Evolutionary conservation across 2,888 invertebrate genomes (phyloP).

Genomic region (Flexamia atlantica): DNA sequence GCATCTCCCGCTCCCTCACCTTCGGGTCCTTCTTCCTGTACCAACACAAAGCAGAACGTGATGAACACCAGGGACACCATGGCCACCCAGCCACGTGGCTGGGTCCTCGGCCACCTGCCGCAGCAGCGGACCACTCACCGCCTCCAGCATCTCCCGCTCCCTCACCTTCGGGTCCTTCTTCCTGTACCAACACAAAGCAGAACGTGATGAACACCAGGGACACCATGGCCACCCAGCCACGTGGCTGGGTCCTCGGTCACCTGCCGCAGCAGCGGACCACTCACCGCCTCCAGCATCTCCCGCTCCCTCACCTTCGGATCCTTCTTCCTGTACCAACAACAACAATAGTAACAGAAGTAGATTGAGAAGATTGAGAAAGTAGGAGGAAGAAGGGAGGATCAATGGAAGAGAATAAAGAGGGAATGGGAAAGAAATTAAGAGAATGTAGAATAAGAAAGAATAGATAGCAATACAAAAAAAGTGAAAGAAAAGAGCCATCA

Average conservation of each 20-base stretch:
- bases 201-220: conserved; percentile 84
- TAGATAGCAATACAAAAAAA: no score
- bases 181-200: conserved; percentile 73
- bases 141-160: conserved; percentile 83
- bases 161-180: conserved; percentile 85
- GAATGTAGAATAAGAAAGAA: no score
- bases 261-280: conserved; percentile 78
- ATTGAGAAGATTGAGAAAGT: no score
- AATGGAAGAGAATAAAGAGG: no score
- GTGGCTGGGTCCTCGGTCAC: conserved; percentile 79
- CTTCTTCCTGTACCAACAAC: conserved; percentile 88
- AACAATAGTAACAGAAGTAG: no score
- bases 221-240: conserved; percentile 85
- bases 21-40: conserved; percentile 85
- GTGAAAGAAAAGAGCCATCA: no score
- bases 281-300: conserved; percentile 84
- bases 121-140: conserved; percentile 80
- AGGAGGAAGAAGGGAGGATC: no score
- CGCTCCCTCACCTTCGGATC: conserved; percentile 81
- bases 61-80: conserved; percentile 84
- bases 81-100: conserved; percentile 83
- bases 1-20: conserved; percentile 82
- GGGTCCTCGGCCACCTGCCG: conserved; percentile 79
- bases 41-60: conserved; percentile 75
- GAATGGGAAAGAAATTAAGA: no score